Base-by-base conservation (phyloP, 2,797 vertebrate genomes). In the Oreochromis mossambicus region DNA sequence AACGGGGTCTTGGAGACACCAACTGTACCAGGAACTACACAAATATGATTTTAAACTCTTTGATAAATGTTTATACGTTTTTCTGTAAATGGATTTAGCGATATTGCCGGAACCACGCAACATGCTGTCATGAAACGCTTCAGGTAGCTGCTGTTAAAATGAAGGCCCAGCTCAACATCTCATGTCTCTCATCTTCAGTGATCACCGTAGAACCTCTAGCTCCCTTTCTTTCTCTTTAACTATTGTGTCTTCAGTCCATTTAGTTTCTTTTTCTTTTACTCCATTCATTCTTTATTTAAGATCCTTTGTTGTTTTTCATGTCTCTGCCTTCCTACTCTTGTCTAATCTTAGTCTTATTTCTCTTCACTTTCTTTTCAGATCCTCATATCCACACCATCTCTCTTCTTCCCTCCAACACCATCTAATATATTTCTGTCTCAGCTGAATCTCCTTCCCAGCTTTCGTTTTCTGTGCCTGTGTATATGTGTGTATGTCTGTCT, bases 381-480 rank as follows among this genome's bases (percentile, higher is more conserved):
- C 81, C 66, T 83, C 21, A 24, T 58, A 78, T 83, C 68, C 61
- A 68, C 87, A 46, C 43, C 51, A 38, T 80, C 34, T 73, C 38
- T 78, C 75, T 63, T 77, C 77, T 66, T 86, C 83, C 82, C 48
- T 79, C 77, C 70, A 89, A 82, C 88, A 84, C 81, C 86, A 85
- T 83, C 83, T 87, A 81, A 89, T 91, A 83, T 87, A 79, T 82
- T 83, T 86, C 79, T 77, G 38, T 77, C 55, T 84, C 52, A 85
- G 61, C 70, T 82, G 78, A 90, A 79, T 86, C 81, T 86, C 29
- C 80, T 80, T 84, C 55, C 66, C 17, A 76, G 55, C 56, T 81
- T 78, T 80, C 79, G 11, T 9, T 52, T 21, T 58, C 14, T 77
- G n/a, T 81, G 24, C 66, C 14, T 32, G 4, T 61, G 15, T 68